phyloP scores from a whole-genome alignment of 2,888 invertebrate species.

The Ennomos quercinarius region DNA sequence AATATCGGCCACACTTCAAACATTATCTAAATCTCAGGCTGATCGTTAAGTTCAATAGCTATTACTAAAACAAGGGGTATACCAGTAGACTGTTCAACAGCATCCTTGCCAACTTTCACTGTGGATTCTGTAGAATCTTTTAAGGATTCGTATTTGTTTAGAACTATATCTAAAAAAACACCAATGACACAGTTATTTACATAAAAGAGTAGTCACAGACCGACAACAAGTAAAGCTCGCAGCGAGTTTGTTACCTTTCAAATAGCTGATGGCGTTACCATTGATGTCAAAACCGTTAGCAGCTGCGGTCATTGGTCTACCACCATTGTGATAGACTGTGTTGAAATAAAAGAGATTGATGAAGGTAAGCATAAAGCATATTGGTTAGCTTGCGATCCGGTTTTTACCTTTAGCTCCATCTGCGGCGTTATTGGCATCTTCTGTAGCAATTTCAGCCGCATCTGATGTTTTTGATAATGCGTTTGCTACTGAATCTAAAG shows the following conservation, averaged over 20 bases:
- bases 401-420: slow-evolving; percentile 51
- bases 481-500: slow-evolving; percentile 62
- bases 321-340: slow-evolving; percentile 42
- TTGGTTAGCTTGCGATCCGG: slow-evolving; percentile 23
- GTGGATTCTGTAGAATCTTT: slow-evolving; percentile 43
- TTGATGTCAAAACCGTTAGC: slow-evolving; percentile 28
- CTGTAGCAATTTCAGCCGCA: slow-evolving; percentile 40
- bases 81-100: slow-evolving; percentile 53
- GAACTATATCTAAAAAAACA: slow-evolving; percentile 52
- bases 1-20: slow-evolving; percentile 11
- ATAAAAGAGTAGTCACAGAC: slow-evolving; percentile 19
- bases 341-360: slow-evolving; percentile 39
- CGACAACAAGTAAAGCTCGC: slow-evolving; percentile 18
- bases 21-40: slow-evolving; percentile 4
- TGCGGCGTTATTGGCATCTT: slow-evolving; percentile 43
- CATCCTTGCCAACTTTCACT: slow-evolving; percentile 42
- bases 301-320: slow-evolving; percentile 21
- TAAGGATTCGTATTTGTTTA: slow-evolving; percentile 44
- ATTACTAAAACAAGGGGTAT: slow-evolving; percentile 25
- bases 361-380: slow-evolving; percentile 35
- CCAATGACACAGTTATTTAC: slow-evolving; percentile 17
- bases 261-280: slow-evolving; percentile 34
- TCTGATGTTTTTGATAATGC: slow-evolving; percentile 49
- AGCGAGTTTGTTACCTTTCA: slow-evolving; percentile 42
- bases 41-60: slow-evolving; percentile 4